phyloP scores from a whole-genome alignment of 2,113 vertebrate genomes.

The Syngnathus floridae region DNA sequence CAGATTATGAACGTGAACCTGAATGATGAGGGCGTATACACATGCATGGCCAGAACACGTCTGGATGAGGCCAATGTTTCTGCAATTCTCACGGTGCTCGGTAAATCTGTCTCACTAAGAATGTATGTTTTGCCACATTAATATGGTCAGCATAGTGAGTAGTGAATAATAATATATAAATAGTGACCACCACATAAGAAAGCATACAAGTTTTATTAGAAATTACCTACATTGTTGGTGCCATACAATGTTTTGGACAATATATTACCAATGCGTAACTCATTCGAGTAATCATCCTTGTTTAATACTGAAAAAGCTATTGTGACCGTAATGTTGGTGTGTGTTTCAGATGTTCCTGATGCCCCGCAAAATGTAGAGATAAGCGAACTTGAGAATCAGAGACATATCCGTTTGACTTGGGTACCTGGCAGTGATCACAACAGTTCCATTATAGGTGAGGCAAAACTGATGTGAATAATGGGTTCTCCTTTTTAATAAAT shows the following conservation, averaged over 20 bases:
- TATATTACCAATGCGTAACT: not conserved
- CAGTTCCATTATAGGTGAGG: slow-evolving; percentile 81
- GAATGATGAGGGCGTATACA: slow-evolving; percentile 80
- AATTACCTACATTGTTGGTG: not conserved
- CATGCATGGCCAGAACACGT: slow-evolving; percentile 75
- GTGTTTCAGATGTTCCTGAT: slow-evolving; percentile 79
- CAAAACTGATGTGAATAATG: not conserved
- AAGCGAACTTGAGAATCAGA: slow-evolving; percentile 64
- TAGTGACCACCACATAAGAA: not conserved
- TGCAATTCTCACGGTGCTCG: slow-evolving; percentile 76
- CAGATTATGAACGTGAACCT: slow-evolving; percentile 77
- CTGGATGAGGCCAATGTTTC: slow-evolving; percentile 73
- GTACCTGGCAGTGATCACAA: slow-evolving; percentile 76
- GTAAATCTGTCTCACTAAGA: slow-evolving; percentile 61
- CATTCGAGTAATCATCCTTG: not conserved
- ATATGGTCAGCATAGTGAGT: not conserved
- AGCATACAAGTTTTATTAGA: not conserved
- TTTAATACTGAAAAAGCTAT: not conserved
- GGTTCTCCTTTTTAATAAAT: not conserved
- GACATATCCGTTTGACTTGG: slow-evolving; percentile 80
- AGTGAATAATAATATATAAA: not conserved
- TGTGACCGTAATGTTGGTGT: not conserved
- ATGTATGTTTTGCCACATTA: not conserved
- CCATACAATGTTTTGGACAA: not conserved
- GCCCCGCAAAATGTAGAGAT: slow-evolving; percentile 73